These are phyloP conservation scores for Scytalopus superciliaris DNA, from an alignment of 2,113 vertebrate species.

Conservation along the genomic window DNA sequence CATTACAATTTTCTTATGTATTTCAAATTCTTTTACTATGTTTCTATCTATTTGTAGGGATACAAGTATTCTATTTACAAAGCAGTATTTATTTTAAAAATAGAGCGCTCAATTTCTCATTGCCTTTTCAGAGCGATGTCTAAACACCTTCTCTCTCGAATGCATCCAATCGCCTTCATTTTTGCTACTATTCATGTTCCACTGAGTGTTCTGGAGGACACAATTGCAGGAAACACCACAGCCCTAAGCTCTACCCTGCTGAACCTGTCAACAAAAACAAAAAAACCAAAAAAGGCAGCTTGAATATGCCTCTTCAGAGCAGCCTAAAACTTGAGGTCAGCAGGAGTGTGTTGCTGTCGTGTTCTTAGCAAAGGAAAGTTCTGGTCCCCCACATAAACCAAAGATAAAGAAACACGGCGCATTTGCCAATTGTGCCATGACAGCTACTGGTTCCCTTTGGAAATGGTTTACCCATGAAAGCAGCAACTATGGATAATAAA, in stretches of 20 bases:
- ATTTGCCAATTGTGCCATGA: not conserved
- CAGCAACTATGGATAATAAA: not conserved
- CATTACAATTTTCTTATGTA: not conserved
- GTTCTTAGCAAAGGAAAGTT: not conserved
- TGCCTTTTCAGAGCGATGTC: not conserved
- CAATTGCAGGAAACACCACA: not conserved
- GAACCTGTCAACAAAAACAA: not conserved
- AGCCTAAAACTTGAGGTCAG: not conserved
- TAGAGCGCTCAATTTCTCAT: not conserved
- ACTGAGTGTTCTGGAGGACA: not conserved
- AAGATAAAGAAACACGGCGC: fast-evolving
- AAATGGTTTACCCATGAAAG: not conserved
- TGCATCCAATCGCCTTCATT: not conserved
- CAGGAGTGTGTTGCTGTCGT: not conserved
- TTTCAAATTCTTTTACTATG: not conserved
- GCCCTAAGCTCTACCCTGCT: not conserved
- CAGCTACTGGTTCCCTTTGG: not conserved
- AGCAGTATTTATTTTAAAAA: slow-evolving; percentile 33
- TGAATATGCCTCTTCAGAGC: not conserved
- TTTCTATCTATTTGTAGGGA: not conserved
- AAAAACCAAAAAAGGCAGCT: not conserved
- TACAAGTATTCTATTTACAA: slow-evolving; percentile 38
- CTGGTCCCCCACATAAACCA: not conserved
- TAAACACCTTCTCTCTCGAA: not conserved
- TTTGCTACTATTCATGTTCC: not conserved